Conservation (phyloP, 2,888 invertebrate genomes). For the Acleris emargana region DNA sequence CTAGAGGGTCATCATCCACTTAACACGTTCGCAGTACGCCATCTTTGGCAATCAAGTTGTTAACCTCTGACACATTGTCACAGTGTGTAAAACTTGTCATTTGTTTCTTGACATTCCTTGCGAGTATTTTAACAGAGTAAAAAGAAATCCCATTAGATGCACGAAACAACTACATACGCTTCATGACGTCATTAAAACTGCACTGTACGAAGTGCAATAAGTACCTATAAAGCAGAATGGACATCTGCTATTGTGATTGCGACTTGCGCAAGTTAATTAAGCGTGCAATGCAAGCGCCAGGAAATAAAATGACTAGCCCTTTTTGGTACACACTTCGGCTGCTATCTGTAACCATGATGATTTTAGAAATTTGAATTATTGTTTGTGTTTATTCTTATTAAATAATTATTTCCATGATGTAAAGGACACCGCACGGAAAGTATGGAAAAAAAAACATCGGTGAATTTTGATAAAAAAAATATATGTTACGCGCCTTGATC, state of each 20-base stretch:
- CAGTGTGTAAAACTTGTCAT: conserved; percentile 30
- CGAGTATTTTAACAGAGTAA: not conserved
- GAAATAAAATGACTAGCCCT: conserved; percentile 17
- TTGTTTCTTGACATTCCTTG: not conserved
- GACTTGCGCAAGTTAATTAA: conserved; percentile 66
- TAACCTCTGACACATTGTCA: conserved; percentile 61
- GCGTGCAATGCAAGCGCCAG: conserved; percentile 51
- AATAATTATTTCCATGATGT: too few species aligned
- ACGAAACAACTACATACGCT: conserved; percentile 4
- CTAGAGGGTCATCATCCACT: conserved; percentile 73
- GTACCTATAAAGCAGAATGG: conserved; percentile 56
- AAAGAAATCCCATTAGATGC: not conserved
- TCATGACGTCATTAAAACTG: conserved; percentile 53
- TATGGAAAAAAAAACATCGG: too few species aligned
- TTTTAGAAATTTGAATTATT: not conserved
- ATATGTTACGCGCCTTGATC: too few species aligned
- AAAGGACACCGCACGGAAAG: too few species aligned
- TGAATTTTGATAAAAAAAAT: too few species aligned
- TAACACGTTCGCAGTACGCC: conserved; percentile 75
- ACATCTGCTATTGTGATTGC: conserved; percentile 72
- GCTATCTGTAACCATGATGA: not conserved
- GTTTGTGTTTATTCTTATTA: too few species aligned
- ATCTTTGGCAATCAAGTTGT: conserved; percentile 77
- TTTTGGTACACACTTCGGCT: not conserved
- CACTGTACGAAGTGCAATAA: conserved; percentile 51